Base-by-base conservation (phyloP, 2,113 vertebrate species). In the Tachycineta bicolor region DNA sequence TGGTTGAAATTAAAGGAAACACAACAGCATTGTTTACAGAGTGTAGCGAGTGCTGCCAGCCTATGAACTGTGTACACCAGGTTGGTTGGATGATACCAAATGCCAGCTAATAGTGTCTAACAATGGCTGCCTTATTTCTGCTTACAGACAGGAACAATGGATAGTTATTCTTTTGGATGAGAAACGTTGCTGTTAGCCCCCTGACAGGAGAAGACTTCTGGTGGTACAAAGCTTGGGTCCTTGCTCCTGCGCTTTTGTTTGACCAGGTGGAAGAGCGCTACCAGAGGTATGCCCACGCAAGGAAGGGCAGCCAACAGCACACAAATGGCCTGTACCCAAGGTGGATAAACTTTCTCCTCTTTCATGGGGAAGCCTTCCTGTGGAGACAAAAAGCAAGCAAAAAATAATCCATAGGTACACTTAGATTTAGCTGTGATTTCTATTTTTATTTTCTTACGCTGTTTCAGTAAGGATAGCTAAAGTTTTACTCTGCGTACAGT, bases 251-350 rank as follows among this genome's bases (percentile, higher is more conserved):
- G 2, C 52, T 17, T 77, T 56, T 20, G 44, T 49, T 86, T 67
- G 17, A 93, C 89, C 82, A 94, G 97, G 60, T 96, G 96, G 96
- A 97, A 98, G 75, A 99, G 37, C 0, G 98, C 98, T 26, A 97
- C 97, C 14, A 92, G 43, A 8, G 98, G 99, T 71, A 99, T 93
- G 22, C 97, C 97, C 20, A 98, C 4, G 1, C 97, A 89, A 0
- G 99, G 98, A 22, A 98, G 10, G 14, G 76, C 28, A 46, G 94
- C 96, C 83, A 99, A 88, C 29, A 99, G 81, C 69, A 97, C 60
- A 46, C 98, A 99, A 55, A 97, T 93, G 62, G 91, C 95, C 68
- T 96, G 97, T 39, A 98, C 98, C 99, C 99, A 99, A 37, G 78
- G 77, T 1, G 99, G 98, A 75, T 99, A 99, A 7, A 63, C 21